These are phyloP conservation scores for Gastrophryne carolinensis DNA, from an alignment of 2,797 vertebrate genomes.

Conservation along the genomic window DNA sequence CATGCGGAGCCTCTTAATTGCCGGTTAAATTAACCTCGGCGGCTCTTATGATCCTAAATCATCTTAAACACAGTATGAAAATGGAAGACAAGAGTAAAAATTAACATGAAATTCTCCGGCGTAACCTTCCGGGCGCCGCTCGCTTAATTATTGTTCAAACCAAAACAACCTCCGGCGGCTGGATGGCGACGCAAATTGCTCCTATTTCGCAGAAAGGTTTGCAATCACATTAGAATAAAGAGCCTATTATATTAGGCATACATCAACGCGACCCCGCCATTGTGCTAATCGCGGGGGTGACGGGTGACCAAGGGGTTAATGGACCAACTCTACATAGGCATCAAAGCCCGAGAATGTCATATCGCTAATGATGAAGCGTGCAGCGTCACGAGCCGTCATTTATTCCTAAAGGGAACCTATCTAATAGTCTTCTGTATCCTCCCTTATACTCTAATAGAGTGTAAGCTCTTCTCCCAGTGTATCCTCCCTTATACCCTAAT, in stretches of 20 bases:
- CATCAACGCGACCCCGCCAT: not conserved
- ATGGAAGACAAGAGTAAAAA: not conserved
- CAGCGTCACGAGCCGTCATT: no score
- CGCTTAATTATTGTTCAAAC: not conserved
- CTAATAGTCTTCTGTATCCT: no score
- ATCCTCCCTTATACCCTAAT: no score
- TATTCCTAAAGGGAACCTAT: no score
- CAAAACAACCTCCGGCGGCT: not conserved
- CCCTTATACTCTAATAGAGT: no score
- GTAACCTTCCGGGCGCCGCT: not conserved
- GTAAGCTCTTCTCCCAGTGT: no score
- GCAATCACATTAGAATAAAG: conserved; percentile 6
- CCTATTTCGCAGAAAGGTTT: not conserved
- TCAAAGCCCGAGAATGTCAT: no score
- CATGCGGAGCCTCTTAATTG: not conserved
- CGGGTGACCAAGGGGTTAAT: conserved; percentile 1
- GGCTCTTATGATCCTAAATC: not conserved
- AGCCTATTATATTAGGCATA: not conserved
- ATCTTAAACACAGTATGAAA: not conserved
- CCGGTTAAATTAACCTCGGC: not conserved
- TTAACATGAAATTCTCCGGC: not conserved
- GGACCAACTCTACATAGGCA: no score
- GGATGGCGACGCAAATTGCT: not conserved
- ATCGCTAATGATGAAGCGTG: no score
- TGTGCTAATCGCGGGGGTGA: not conserved